phyloP scores from a whole-genome alignment of 2,797 vertebrate species.

The Halcyon leucocephala region DNA sequence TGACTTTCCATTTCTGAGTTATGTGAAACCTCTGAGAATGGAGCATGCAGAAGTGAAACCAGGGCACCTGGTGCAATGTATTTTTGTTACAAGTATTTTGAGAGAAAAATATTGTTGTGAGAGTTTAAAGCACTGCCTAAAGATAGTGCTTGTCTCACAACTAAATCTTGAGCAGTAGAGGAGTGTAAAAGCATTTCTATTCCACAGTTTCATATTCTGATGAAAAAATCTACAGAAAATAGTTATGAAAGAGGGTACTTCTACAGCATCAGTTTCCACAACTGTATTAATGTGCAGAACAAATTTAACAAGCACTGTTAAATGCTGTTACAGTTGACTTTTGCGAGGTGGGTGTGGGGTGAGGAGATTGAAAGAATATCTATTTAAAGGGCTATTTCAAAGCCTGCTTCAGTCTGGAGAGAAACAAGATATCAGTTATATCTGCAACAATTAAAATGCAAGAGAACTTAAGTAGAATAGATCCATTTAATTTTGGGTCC shows the following conservation, averaged over 20 bases:
- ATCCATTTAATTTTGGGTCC: neutral
- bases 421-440: neutral
- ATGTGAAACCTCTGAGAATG: constrained; percentile 39
- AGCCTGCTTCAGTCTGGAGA: neutral
- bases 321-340: neutral
- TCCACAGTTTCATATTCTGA: neutral
- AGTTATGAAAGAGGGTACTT: neutral
- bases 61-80: constrained; percentile 44
- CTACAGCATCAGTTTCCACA: neutral
- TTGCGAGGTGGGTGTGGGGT: accelerated
- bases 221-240: neutral
- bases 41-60: constrained; percentile 57
- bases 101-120: constrained; percentile 5
- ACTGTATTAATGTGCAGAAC: neutral
- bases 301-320: neutral
- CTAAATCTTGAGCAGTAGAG: neutral
- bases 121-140: neutral
- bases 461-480: neutral
- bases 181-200: neutral
- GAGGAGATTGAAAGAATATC: neutral
- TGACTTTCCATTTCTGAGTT: constrained; percentile 46
- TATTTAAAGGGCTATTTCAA: neutral
- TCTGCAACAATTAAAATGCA: neutral
- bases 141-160: neutral
- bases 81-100: constrained; percentile 53